A percentile compares a stretch with the other conserved stretches of the same genome.
phyloP scores from a whole-genome alignment of 2,113 vertebrate genomes.

The Motacilla tschutschensis region DNA sequence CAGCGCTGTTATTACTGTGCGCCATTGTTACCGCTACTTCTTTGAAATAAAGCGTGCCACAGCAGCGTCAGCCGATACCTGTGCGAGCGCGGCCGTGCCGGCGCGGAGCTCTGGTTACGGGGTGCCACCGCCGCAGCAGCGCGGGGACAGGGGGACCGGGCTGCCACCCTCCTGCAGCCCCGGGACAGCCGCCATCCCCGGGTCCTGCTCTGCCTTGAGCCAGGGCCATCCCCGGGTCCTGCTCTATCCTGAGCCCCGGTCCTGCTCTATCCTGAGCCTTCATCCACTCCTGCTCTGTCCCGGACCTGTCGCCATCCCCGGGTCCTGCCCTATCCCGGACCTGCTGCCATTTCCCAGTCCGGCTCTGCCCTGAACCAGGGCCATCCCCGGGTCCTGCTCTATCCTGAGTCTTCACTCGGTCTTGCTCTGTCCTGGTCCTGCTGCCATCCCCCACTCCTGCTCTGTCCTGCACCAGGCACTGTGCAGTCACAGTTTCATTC shows the following conservation, averaged over 20 bases:
- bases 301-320: fast-evolving
- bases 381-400: no score
- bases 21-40: conserved; percentile 82
- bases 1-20: conserved; percentile 86
- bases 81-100: conserved; percentile 82
- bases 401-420: neutral
- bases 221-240: no score
- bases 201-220: neutral
- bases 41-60: conserved; percentile 83
- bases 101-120: conserved; percentile 75
- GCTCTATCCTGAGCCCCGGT: neutral
- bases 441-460: fast-evolving
- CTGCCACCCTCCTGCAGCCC: neutral
- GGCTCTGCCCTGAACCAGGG: neutral
- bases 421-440: neutral
- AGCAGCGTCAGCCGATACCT: conserved; percentile 91
- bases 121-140: conserved; percentile 13
- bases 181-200: neutral
- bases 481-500: neutral
- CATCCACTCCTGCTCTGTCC: neutral
- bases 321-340: neutral
- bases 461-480: neutral
- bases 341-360: neutral
- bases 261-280: neutral
- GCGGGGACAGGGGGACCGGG: neutral